phyloP scores from a whole-genome alignment of 2,888 invertebrate species.

The Hypolimnas misippus region DNA sequence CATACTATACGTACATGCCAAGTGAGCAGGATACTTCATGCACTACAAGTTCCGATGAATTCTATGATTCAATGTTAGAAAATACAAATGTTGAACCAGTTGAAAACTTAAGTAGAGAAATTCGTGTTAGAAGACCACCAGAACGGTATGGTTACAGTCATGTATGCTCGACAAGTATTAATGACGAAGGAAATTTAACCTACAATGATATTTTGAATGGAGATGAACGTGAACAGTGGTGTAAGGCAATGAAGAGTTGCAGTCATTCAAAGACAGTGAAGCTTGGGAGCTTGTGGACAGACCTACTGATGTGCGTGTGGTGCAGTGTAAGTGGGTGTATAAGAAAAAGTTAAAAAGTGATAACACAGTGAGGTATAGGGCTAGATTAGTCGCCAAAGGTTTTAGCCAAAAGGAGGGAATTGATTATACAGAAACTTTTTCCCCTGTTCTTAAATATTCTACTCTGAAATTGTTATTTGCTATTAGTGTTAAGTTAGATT shows the following conservation, averaged over 20 bases:
- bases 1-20: no score
- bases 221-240: slow-evolving; percentile 35
- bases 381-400: slow-evolving; percentile 35
- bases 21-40: no score
- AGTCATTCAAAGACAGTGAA: slow-evolving; percentile 40
- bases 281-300: slow-evolving; percentile 42
- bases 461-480: not conserved
- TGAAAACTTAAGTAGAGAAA: no score
- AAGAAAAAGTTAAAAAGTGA: slow-evolving; percentile 39
- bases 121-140: no score
- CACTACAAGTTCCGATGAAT: no score
- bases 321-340: slow-evolving; percentile 44
- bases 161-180: not conserved
- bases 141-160: no score
- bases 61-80: no score
- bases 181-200: slow-evolving; percentile 11
- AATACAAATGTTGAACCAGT: no score
- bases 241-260: slow-evolving; percentile 39
- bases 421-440: slow-evolving; percentile 18
- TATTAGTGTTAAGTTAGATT: slow-evolving; percentile 6
- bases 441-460: not conserved
- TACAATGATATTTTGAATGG: slow-evolving; percentile 22
- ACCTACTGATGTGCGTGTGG: slow-evolving; percentile 26
- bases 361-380: slow-evolving; percentile 36
- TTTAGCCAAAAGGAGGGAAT: slow-evolving; percentile 34